These are phyloP conservation scores for Tenthredo amoena DNA, from an alignment of 2,888 invertebrate species.

Conservation along the genomic window DNA sequence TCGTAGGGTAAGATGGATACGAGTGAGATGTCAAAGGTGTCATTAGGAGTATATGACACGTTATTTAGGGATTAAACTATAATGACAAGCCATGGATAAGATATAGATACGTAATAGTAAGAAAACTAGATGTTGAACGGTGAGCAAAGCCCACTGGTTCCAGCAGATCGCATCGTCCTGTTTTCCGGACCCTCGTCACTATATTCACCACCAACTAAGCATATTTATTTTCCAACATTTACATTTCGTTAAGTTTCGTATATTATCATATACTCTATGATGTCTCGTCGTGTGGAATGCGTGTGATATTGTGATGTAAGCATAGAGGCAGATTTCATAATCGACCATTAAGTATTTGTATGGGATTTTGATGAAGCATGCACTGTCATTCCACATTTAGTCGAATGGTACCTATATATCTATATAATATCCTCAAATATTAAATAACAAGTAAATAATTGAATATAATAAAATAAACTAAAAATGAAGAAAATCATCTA, in stretches of 20 bases:
- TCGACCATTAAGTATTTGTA: conserved; percentile 43
- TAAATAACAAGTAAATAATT: neutral
- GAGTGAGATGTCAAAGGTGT: neutral
- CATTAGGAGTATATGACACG: neutral
- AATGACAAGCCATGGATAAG: neutral
- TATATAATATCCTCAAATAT: conserved; percentile 42
- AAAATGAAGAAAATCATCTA: neutral
- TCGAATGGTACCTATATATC: conserved; percentile 61
- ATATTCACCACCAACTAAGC: neutral
- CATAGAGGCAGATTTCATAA: conserved; percentile 32
- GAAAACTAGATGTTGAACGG: conserved; percentile 17
- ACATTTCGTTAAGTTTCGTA: neutral
- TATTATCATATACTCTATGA: conserved; percentile 22
- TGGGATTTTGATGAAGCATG: conserved; percentile 67
- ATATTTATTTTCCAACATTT: conserved; percentile 9
- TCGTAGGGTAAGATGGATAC: neutral
- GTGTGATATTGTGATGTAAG: conserved; percentile 47
- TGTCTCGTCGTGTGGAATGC: conserved; percentile 49
- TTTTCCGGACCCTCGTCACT: conserved; percentile 17
- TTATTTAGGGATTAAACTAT: neutral
- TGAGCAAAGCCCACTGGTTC: conserved; percentile 63
- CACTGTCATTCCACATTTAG: conserved; percentile 60
- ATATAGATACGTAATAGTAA: neutral
- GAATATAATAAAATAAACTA: neutral
- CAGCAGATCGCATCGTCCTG: conserved; percentile 73